A percentile compares a stretch with the other conserved stretches of the same genome.
phyloP scores from a whole-genome alignment of 2,888 invertebrate species.

The Ischnus inquisitorius region DNA sequence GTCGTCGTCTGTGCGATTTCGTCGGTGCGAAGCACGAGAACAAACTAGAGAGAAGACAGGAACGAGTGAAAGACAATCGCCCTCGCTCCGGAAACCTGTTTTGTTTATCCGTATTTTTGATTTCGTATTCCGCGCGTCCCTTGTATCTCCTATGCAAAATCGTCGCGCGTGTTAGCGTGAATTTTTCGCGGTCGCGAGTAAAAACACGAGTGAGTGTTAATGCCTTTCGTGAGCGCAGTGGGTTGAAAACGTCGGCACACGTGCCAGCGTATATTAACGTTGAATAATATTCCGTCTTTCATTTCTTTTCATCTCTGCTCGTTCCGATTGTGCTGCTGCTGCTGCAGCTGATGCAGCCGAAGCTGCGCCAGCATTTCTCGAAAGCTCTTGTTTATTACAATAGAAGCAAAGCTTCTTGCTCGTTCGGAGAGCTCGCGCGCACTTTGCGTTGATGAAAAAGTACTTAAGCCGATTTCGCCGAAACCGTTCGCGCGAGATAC shows the following conservation, averaged over 20 bases:
- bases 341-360: not conserved
- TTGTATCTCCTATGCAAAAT: conserved; percentile 6
- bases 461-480: conserved; percentile 79
- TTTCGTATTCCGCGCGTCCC: conserved; percentile 34
- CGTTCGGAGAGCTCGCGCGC: conserved; percentile 32
- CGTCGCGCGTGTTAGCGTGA: conserved; percentile 27
- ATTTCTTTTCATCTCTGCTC: conserved; percentile 33
- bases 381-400: conserved; percentile 45
- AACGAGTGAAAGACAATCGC: conserved; percentile 23
- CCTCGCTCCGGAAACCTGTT: conserved; percentile 18
- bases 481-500: conserved; percentile 28
- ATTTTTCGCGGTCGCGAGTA: conserved; percentile 34
- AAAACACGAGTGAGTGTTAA: conserved; percentile 19
- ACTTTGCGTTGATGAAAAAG: conserved; percentile 76
- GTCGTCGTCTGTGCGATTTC: conserved; percentile 38
- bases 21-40: conserved; percentile 9
- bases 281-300: conserved; percentile 50
- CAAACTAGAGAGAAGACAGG: conserved; percentile 14
- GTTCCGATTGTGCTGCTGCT: not conserved
- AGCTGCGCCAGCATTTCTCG: not conserved
- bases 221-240: conserved; percentile 15
- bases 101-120: conserved; percentile 27
- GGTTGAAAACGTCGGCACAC: conserved; percentile 25
- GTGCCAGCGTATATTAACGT: conserved; percentile 6
- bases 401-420: conserved; percentile 25